Evolutionary conservation across 2,797 vertebrate species (phyloP).

Genomic region (Eulemur albifrons): DNA sequence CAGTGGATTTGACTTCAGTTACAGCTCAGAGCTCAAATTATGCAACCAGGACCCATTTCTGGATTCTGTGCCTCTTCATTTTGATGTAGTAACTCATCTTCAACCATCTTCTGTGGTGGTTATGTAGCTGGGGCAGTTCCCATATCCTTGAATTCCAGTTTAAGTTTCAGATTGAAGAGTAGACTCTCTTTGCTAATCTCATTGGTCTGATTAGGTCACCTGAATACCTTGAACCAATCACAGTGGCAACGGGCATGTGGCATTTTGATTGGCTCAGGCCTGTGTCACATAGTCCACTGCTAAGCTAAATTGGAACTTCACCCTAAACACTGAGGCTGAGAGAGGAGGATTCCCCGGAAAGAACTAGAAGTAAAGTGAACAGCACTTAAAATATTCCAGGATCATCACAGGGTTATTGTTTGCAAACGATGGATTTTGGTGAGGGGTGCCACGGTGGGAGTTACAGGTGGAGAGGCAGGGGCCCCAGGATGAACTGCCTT

Average conservation of each 20-base stretch:
- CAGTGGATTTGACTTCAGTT: not conserved
- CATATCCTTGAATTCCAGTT: not conserved
- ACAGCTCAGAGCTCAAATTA: not conserved
- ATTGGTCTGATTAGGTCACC: not conserved
- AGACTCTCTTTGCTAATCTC: not conserved
- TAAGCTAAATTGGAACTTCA: not conserved
- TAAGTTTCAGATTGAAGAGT: not conserved
- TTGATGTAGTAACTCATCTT: not conserved
- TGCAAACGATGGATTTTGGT: not conserved
- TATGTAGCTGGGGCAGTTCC: not conserved
- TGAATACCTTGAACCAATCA: not conserved
- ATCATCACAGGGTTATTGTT: not conserved
- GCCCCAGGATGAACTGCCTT: not conserved
- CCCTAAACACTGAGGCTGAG: not conserved
- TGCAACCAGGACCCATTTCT: not conserved
- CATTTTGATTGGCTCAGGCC: not conserved
- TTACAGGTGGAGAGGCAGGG: not conserved
- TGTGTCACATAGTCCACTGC: not conserved
- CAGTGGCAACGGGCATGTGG: not conserved
- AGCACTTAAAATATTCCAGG: not conserved
- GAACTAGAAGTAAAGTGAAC: not conserved
- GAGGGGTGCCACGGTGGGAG: fast-evolving
- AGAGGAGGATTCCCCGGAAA: not conserved
- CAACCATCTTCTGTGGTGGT: not conserved
- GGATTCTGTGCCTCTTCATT: not conserved